Conservation (phyloP, 2,113 vertebrate species). For the Callospermophilus lateralis region DNA sequence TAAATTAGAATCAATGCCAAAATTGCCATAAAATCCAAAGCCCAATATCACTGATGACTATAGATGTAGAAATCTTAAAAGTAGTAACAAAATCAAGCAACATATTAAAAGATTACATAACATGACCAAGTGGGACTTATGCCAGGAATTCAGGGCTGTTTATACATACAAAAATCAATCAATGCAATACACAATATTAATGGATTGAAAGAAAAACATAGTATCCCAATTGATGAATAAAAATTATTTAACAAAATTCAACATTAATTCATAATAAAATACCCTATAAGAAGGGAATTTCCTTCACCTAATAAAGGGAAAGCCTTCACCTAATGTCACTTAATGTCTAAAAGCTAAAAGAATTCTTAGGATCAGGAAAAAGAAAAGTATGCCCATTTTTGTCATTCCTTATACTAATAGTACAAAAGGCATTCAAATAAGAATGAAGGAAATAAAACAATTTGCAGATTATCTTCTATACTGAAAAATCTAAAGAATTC, state of each 20-base stretch:
- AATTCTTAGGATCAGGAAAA: neutral
- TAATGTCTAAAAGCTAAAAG: neutral
- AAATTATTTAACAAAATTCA: neutral
- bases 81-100: neutral
- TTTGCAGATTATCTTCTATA: neutral
- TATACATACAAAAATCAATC: no score
- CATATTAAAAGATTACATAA: neutral
- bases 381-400: neutral
- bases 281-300: neutral
- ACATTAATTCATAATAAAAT: neutral
- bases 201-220: neutral
- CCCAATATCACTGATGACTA: neutral
- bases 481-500: neutral
- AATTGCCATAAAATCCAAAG: neutral
- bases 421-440: neutral
- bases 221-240: neutral
- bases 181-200: neutral
- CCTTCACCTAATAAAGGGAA: neutral
- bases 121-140: neutral
- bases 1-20: neutral
- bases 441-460: neutral
- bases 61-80: neutral
- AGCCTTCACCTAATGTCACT: neutral
- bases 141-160: neutral
- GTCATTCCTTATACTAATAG: neutral